A percentile compares a stretch with the other conserved stretches of the same genome.
These are phyloP conservation scores for Drosophila helvetica DNA, from an alignment of 2,888 invertebrate genomes.

Conservation along the genomic window DNA sequence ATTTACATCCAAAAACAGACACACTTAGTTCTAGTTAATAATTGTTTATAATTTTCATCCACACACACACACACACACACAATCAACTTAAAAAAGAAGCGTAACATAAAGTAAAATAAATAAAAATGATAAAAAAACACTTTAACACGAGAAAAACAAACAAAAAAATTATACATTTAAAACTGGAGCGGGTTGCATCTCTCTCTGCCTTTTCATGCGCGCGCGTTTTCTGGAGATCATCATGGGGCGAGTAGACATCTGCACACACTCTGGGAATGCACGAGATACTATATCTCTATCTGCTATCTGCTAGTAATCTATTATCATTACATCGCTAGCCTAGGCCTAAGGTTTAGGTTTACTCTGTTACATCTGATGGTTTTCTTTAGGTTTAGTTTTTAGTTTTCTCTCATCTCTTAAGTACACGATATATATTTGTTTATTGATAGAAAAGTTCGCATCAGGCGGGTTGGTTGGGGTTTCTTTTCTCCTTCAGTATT, in stretches of 20 bases:
- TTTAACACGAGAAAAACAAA: not conserved
- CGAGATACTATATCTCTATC: conserved; percentile 2
- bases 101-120: conserved; percentile 65
- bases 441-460: conserved; percentile 48
- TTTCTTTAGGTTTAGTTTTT: not conserved
- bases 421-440: conserved; percentile 36
- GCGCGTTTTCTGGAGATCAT: conserved; percentile 42
- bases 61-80: conserved; percentile 41
- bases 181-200: conserved; percentile 35
- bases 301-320: conserved; percentile 15
- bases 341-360: conserved; percentile 13
- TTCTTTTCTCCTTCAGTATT: conserved; percentile 4
- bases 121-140: conserved; percentile 44
- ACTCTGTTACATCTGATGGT: too few species aligned
- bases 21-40: conserved; percentile 69
- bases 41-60: conserved; percentile 54
- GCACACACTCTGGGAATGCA: conserved; percentile 31
- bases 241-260: conserved; percentile 24
- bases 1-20: conserved; percentile 40
- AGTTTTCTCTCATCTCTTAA: conserved; percentile 15
- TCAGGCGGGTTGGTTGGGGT: conserved; percentile 62
- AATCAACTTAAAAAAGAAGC: conserved; percentile 44
- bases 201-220: conserved; percentile 12
- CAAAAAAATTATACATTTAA: conserved; percentile 16
- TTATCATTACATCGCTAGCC: conserved; percentile 30